Base-by-base conservation (phyloP, 2,888 invertebrate genomes). In the Drosophila borealis region DNA sequence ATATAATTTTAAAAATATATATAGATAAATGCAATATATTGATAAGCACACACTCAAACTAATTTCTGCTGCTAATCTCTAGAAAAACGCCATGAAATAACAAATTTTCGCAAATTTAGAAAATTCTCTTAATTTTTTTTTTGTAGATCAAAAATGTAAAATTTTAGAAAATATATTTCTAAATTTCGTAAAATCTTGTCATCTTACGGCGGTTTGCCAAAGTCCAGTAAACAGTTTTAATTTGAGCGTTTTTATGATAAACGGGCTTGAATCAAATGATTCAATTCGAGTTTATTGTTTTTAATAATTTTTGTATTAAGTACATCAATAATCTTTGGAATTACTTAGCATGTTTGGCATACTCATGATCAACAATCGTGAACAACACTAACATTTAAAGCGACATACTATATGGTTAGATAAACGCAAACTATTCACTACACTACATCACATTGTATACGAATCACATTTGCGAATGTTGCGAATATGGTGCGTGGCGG, bases 381-480 rank as follows among this genome's bases (percentile, higher is more conserved):
- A 57, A 72, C 62, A 68, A 55, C 25, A 68, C 67, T 55, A 59
- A 73, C 74, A 74, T 36, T 53, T 42, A 74, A 29, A 74, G 73
- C 74, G 74, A 69, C 60, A 60, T 49, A 44, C 57, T 59, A 63
- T 29, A 8, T 8, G 25, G 8, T 29, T 29, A 8, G 29, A 29
- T 29, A 8, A 2, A 29, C 29, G 29, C 29, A 29, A 8, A 29
- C 29, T 29, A 29, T 29, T 29, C 57, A 56, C 41, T 41, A 41
- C 63, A 69, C 29, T 73, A 68, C 36, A 19, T 56, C 56, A 69
- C 74, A 54, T 51, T 45, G 55, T 44, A 25, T 74, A 74, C 70
- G 59, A 74, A 65, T 74, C 70, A 74, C 66, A 63, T 41, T 57
- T 70, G 29, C 29, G 29, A 29, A 29, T 29, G 29, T 62, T 72